Base-by-base conservation (phyloP, 1,140 invertebrate genomes). In the Procambarus clarkii region DNA sequence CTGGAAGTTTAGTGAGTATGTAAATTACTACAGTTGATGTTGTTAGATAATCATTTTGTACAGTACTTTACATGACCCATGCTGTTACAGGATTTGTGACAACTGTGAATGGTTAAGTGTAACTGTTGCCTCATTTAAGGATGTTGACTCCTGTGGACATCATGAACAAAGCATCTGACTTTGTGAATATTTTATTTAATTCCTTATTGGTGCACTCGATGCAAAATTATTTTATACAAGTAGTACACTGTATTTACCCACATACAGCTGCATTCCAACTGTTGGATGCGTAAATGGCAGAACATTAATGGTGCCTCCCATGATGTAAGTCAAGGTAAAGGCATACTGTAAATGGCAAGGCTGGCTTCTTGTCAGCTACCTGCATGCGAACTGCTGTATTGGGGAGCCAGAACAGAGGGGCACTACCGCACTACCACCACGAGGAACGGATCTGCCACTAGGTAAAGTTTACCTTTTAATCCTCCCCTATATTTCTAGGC, bases 401-500 rank as follows among this genome's bases (percentile, higher is more conserved):
- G 82, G 69, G 58, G 60, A 46, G 69, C 60, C 82, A 45, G 46
- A 50, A 48, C 50, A 48, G 46, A 24, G 24, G 24, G 34, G 80
- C 80, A 54, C 80, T 82, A 34, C 79, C 54, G 48, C 45, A 79
- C 78, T 45, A 44, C 46, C 77, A 46, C 24, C 64, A 60, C n/a
- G 64, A 54, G 79, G 45, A 69, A 85, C 64, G 83, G 48, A 69
- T 24, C 69, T 74, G 83, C 60, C 83, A 74, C 83, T 85, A 71
- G 83, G 83, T 85, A 34, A 46, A 46, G 64, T 74, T 74, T 34
- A 46, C 48, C 69, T 85, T 84, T 74, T 69, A 44, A 46, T 46
- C 58, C 69, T 48, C 44, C 83, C 83, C 83, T 74, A 85, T 71
- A 85, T 81, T 71, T 85, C 48, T 88, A 80, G 86, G 58, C 60